These are phyloP conservation scores for Poecilia velifera DNA, from an alignment of 2,797 vertebrate genomes.

Conservation along the genomic window DNA sequence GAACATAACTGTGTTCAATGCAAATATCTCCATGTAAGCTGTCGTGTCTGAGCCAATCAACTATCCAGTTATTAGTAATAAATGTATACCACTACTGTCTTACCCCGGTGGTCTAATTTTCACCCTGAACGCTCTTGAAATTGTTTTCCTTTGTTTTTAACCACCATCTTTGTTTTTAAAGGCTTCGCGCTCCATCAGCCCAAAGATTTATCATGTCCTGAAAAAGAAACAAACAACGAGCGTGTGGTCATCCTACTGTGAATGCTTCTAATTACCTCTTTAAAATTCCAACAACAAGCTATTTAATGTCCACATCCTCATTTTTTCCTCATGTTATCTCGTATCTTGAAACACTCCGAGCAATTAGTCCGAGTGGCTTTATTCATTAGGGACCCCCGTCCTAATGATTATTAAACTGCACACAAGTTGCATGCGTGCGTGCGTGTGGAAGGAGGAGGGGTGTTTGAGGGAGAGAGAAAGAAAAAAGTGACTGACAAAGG, in stretches of 20 bases:
- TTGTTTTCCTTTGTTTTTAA: constrained; percentile 37
- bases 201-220: constrained; percentile 71
- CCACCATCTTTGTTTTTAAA: constrained; percentile 31
- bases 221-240: constrained; percentile 65
- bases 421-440: constrained; percentile 55
- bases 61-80: constrained; percentile 38
- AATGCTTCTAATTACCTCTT: constrained; percentile 78
- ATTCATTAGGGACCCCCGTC: constrained; percentile 77
- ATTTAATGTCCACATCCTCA: constrained; percentile 61
- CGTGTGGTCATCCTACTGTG: constrained; percentile 68
- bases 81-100: not conserved
- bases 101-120: constrained; percentile 59
- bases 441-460: constrained; percentile 14
- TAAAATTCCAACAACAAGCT: constrained; percentile 71
- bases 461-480: constrained; percentile 33
- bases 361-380: constrained; percentile 83
- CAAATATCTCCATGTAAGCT: constrained; percentile 28
- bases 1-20: constrained; percentile 26
- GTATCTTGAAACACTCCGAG: constrained; percentile 77
- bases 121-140: constrained; percentile 52
- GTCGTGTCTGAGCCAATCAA: constrained; percentile 37
- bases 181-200: constrained; percentile 57
- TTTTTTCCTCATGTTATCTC: constrained; percentile 54
- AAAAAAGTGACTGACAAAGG: constrained; percentile 43
- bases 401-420: constrained; percentile 82